A percentile compares a stretch with the other conserved stretches of the same genome.
Evolutionary conservation across 2,797 vertebrate species (phyloP).

Genomic region (Sebastiscus albofasciatus): DNA sequence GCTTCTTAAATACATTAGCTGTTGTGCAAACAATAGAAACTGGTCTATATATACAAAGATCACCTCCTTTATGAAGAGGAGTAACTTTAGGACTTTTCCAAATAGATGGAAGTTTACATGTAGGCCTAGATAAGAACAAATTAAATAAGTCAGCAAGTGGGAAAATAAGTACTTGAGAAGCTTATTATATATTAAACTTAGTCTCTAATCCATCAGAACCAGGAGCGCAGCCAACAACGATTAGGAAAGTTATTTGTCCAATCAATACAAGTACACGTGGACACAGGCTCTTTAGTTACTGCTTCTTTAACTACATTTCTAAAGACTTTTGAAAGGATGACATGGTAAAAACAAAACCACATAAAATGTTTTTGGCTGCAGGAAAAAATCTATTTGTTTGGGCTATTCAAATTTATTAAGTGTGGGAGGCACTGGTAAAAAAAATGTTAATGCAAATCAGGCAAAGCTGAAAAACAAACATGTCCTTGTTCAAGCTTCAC

Average conservation of each 20-base stretch:
- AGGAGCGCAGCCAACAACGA: neutral
- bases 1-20: neutral
- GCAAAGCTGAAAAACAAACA: constrained; percentile 3
- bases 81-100: neutral
- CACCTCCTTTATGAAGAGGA: neutral
- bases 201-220: neutral
- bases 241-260: neutral
- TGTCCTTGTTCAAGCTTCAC: neutral
- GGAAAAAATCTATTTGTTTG: neutral
- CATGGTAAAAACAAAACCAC: neutral
- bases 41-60: neutral
- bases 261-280: neutral
- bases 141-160: no score
- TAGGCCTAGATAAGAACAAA: neutral
- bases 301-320: neutral
- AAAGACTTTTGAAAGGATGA: neutral
- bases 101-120: neutral
- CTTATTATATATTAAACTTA: neutral
- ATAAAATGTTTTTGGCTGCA: neutral
- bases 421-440: neutral
- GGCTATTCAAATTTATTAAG: constrained; percentile 3
- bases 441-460: constrained; percentile 25
- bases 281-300: neutral
- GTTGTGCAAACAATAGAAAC: neutral
- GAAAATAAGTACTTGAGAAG: neutral